A percentile compares a stretch with the other conserved stretches of the same genome.
phyloP scores from a whole-genome alignment of 37 sponge, comb jelly and placozoan species.

The Agelas oroides region DNA sequence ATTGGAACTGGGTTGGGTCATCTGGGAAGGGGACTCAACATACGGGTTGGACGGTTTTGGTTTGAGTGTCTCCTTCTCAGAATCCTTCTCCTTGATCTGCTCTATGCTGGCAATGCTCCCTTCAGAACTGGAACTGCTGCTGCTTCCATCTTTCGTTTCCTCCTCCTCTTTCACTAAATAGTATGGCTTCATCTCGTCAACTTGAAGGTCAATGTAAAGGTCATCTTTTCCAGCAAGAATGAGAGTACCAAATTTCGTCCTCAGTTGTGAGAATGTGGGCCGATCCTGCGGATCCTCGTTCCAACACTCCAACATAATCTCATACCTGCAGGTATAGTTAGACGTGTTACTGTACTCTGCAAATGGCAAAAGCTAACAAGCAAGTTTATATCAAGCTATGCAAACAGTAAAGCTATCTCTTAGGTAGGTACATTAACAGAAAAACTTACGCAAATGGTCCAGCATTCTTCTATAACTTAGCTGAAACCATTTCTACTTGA shows the following conservation, averaged over 20 bases:
- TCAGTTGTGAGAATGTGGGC: conserved; percentile 50
- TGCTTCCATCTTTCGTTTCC: not conserved
- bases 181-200: conserved; percentile 44
- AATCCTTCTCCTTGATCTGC: not conserved
- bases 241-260: conserved; percentile 35
- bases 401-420: too few species aligned
- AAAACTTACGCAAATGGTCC: too few species aligned
- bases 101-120: not conserved
- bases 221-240: not conserved
- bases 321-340: conserved; percentile 29
- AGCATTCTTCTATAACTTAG: too few species aligned
- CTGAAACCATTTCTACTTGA: too few species aligned
- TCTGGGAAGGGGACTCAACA: not conserved
- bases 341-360: too few species aligned
- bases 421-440: too few species aligned
- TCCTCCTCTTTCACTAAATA: conserved; percentile 36
- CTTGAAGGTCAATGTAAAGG: conserved; percentile 50
- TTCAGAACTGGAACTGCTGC: not conserved
- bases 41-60: conserved; percentile 4
- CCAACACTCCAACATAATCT: conserved; percentile 73
- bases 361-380: too few species aligned
- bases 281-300: conserved; percentile 35
- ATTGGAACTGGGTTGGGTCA: not conserved
- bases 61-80: not conserved
- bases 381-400: too few species aligned